These are phyloP conservation scores for Taphrorychus bicolor DNA, from an alignment of 2,888 invertebrate genomes.

Conservation along the genomic window DNA sequence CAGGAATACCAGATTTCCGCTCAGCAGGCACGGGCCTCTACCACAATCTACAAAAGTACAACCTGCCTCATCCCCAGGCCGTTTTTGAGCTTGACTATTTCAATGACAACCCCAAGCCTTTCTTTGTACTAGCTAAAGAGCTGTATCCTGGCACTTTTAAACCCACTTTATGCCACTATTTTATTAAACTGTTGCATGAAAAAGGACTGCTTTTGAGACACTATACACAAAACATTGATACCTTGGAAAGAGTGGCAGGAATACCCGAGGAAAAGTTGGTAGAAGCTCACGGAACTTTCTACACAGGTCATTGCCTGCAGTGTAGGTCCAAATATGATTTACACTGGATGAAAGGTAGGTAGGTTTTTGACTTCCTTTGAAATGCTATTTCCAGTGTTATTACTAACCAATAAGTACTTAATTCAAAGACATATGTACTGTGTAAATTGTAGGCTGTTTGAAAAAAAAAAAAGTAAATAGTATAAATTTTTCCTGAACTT, in stretches of 20 bases:
- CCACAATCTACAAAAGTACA: slow-evolving; percentile 88
- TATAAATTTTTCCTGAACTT: no score
- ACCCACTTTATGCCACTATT: slow-evolving; percentile 92
- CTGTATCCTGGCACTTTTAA: slow-evolving; percentile 86
- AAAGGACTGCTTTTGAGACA: slow-evolving; percentile 80
- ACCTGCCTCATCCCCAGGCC: slow-evolving; percentile 89
- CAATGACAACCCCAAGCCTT: slow-evolving; percentile 86
- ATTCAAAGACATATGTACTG: background rate
- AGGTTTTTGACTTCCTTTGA: background rate
- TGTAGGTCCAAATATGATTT: slow-evolving; percentile 77
- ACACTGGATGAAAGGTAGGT: slow-evolving; percentile 84
- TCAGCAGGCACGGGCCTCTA: slow-evolving; percentile 93
- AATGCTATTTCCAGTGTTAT: background rate
- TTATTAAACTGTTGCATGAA: slow-evolving; percentile 82
- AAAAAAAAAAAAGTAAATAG: no score
- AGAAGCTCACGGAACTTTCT: slow-evolving; percentile 95
- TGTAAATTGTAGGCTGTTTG: no score
- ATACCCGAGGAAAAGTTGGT: slow-evolving; percentile 84
- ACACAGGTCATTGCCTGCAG: slow-evolving; percentile 83
- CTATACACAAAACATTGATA: slow-evolving; percentile 94
- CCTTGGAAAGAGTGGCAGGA: slow-evolving; percentile 85
- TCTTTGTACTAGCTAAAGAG: slow-evolving; percentile 90
- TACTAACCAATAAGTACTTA: background rate
- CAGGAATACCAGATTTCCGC: slow-evolving; percentile 96
- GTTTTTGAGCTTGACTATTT: slow-evolving; percentile 94